Base-by-base conservation (phyloP, 2,797 vertebrate species). In the Sorex maritimensis region DNA sequence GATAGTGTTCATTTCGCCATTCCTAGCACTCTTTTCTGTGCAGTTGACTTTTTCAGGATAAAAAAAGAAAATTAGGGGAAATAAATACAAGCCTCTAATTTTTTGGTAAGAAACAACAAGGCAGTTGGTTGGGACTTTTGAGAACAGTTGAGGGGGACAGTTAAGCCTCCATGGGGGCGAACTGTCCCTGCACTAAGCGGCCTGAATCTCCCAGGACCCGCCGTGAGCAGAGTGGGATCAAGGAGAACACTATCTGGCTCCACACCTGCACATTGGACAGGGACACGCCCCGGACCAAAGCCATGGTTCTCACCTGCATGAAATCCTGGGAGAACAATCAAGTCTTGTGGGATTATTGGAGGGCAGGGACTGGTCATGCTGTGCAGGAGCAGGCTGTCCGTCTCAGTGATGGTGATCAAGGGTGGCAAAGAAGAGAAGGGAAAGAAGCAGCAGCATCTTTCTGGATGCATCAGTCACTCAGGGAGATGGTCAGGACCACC, bases 1-100 rank as follows among this genome's bases (percentile, higher is more conserved):
- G n/a, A 13, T 55, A 68, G 30, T 63, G 6, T 83, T 84, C 58
- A 68, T 34, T 78, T 24, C 90, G 44, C 63, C 80, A 6, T 93
- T 63, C 61, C 82, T 94, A 55, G 49, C 21, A n/a, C 14, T 78
- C 3, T 89, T 72, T 92, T 87, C 67, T 55, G 14, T 79, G 44
- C 21, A 11, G 44, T 86, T 88, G 34, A 78, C 41, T 79, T 95
- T 94, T 86, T 83, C 58, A 73, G 14, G 46, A 71, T 86, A 86
- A 84, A 75, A 19, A 61, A 61, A 17, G 7, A 44, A 79, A 24
- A 8, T 52, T 87, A 34, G 24, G 38, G 4, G 26, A 88, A 91
- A 74, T 78, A 87, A 93, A 63, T 81, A n/a, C 6, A 52, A 85
- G 69, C 12, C 65, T 91, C 0, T 69, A 67, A 24, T 52, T 11